Base-by-base conservation (phyloP, 2,113 vertebrate genomes). In the Lutjanus erythropterus region DNA sequence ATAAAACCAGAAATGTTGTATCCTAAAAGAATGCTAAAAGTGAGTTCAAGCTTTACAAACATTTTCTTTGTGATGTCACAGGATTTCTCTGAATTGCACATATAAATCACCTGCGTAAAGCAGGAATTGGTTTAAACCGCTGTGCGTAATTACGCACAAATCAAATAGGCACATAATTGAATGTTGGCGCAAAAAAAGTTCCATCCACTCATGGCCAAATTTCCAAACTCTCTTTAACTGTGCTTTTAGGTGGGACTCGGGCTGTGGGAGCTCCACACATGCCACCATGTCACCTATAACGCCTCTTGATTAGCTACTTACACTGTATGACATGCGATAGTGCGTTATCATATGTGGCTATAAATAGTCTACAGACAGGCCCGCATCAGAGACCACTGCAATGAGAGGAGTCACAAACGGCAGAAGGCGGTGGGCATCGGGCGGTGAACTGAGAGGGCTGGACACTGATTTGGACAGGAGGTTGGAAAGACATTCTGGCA, bases 101-200 rank as follows among this genome's bases (percentile, higher is more conserved):
- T 64, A 80, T 71, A 78, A 90, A 76, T 69, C 69, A 69, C 68
- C 66, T 85, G 74, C 69, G 12, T 56, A 62, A 84, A 75, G 37
- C 65, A 41, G 46, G 47, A 56, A 83, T 31, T 31, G 49, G 42
- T 64, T 46, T 9, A 27, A 73, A 66, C 65, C 64, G 46, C 64
- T 29, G 71, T 70, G 87, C 79, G 75, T 81, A 85, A 87, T 92
- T 87, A 83, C 79, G 85, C 86, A 85, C 87, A 58, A 75, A 75
- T 59, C 67, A 78, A 75, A 85, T 11, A 52, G 41, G 25, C 78
- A 25, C 52, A 50, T 49, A 61, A 78, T 71, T 75, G 44, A 47
- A 62, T n/a, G 55, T 25, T 69, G 81, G 77, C 67, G n/a, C 55
- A 35, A 31, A 52, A 52, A 15, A 84, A 58, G 65, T 67, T 61